A percentile compares a stretch with the other conserved stretches of the same genome.
phyloP scores from a whole-genome alignment of 2,888 invertebrate genomes.

The Druceiella hillmani region DNA sequence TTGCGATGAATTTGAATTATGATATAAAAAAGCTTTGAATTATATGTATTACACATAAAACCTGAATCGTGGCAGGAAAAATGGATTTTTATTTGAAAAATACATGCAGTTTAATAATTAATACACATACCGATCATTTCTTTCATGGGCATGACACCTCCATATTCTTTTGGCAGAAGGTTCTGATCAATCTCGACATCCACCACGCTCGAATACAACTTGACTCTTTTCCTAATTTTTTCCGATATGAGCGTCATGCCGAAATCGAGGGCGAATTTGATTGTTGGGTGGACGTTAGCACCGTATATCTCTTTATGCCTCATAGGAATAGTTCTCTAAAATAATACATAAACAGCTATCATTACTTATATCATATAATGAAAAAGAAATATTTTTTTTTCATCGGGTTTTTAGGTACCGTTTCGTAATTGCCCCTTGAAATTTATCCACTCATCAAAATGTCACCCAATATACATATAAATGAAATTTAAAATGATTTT shows the following conservation, averaged over 20 bases:
- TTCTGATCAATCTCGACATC: constrained; percentile 57
- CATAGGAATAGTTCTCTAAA: constrained; percentile 69
- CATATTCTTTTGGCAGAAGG: constrained; percentile 74
- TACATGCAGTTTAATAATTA: not conserved
- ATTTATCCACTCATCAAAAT: too few relatives aligned
- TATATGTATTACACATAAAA: not conserved
- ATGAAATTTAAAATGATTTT: too few relatives aligned
- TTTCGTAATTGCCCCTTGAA: too few relatives aligned
- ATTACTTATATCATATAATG: too few relatives aligned
- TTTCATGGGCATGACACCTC: constrained; percentile 75
- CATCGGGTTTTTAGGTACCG: too few relatives aligned
- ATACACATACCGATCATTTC: constrained; percentile 69
- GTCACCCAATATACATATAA: too few relatives aligned
- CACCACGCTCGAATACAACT: constrained; percentile 57
- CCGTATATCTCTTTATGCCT: constrained; percentile 75
- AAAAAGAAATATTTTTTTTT: too few relatives aligned
- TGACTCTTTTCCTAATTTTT: constrained; percentile 67
- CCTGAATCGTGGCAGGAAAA: not conserved
- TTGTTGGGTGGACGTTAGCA: constrained; percentile 66
- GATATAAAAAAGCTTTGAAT: too few relatives aligned
- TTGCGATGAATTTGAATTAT: too few relatives aligned
- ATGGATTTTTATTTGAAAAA: too few relatives aligned
- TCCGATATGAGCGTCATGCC: constrained; percentile 72
- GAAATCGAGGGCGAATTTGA: constrained; percentile 72
- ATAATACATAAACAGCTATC: too few relatives aligned